Percentiles rank a stretch among this genome's conserved stretches.
These are phyloP conservation scores for Apteryx mantelli DNA, from an alignment of 2,113 vertebrate species.

Conservation along the genomic window DNA sequence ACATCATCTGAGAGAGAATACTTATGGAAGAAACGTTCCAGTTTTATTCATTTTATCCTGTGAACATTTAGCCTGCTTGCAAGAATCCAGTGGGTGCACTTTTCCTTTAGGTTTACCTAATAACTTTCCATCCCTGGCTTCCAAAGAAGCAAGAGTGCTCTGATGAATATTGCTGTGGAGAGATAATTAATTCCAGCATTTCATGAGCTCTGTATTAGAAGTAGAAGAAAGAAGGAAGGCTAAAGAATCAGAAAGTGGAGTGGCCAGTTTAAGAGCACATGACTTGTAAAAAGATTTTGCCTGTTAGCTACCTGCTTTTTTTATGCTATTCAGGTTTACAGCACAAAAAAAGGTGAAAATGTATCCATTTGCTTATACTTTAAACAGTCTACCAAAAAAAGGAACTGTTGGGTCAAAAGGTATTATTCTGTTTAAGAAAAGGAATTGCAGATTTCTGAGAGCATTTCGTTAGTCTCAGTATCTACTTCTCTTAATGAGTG, in stretches of 20 bases:
- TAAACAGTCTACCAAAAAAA: background rate
- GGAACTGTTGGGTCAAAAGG: background rate
- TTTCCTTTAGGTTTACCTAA: slow-evolving; percentile 21
- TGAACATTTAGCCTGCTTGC: background rate
- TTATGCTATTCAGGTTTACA: background rate
- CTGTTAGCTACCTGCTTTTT: background rate
- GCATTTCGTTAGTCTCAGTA: slow-evolving; percentile 8
- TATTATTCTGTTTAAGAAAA: slow-evolving; percentile 18
- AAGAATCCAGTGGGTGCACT: slow-evolving; percentile 2
- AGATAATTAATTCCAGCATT: slow-evolving; percentile 36
- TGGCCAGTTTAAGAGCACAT: background rate
- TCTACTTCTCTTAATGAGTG: background rate
- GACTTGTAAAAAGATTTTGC: background rate
- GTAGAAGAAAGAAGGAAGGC: background rate
- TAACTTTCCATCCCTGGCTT: slow-evolving; percentile 6
- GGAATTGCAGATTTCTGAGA: background rate
- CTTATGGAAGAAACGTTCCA: background rate
- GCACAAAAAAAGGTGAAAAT: background rate
- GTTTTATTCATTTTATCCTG: slow-evolving; percentile 22
- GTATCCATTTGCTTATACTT: background rate
- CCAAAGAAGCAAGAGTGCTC: background rate
- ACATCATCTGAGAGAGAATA: slow-evolving; percentile 17
- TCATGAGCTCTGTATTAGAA: background rate
- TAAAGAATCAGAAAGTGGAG: background rate
- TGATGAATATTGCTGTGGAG: slow-evolving; percentile 3